Evolutionary conservation across 2,888 invertebrate species (phyloP).

Genomic region (Petrolisthes cinctipes): DNA sequence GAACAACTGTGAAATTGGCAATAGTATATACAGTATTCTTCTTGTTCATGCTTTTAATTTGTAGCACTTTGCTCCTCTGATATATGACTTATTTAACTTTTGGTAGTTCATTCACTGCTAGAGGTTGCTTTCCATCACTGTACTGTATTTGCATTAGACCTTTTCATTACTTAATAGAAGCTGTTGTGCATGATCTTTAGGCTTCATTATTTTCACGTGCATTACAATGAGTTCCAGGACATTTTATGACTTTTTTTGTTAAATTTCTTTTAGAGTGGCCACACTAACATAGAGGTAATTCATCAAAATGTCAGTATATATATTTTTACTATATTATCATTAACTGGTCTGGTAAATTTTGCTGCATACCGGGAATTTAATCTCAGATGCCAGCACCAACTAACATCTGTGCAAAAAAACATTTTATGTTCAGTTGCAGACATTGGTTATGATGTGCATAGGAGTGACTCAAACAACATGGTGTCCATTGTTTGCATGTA

Average conservation of each 20-base stretch:
- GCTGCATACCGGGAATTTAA: no score
- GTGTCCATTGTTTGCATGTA: no score
- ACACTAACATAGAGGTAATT: conserved; percentile 53
- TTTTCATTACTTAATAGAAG: conserved; percentile 46
- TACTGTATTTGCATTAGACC: conserved; percentile 28
- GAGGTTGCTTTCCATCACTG: conserved; percentile 43
- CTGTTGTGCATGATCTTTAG: conserved; percentile 49
- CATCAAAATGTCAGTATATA: conserved; percentile 39
- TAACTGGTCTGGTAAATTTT: neutral
- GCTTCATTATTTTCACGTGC: conserved; percentile 49
- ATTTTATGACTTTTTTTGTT: conserved; percentile 31
- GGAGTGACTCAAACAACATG: no score
- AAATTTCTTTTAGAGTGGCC: conserved; percentile 30
- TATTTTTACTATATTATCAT: neutral
- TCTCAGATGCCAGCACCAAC: no score
- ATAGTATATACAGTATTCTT: conserved; percentile 7
- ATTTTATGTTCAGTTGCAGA: no score
- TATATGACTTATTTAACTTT: conserved; percentile 20
- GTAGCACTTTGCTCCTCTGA: conserved; percentile 30
- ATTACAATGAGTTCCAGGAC: conserved; percentile 48
- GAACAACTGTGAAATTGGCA: no score
- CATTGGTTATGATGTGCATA: no score
- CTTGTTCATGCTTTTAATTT: conserved; percentile 4
- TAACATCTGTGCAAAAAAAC: no score
- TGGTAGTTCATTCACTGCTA: conserved; percentile 40